These are phyloP conservation scores for Rhagologus leucostigma DNA, from an alignment of 2,113 vertebrate species.

Conservation along the genomic window DNA sequence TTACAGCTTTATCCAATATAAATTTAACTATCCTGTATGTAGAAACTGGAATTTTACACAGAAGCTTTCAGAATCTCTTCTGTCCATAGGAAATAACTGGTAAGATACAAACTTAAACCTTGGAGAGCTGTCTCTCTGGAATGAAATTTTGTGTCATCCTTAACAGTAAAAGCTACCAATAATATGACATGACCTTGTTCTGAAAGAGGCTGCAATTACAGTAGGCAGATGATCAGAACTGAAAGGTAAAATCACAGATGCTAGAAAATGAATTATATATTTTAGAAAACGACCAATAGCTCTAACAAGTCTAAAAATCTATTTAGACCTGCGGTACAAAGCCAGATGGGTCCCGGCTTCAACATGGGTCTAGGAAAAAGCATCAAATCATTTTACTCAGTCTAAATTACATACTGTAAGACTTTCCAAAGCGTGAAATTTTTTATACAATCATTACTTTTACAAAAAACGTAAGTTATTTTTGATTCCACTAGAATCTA, in stretches of 20 bases:
- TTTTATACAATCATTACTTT: background rate
- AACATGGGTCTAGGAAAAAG: background rate
- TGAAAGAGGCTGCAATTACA: background rate
- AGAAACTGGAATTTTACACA: background rate
- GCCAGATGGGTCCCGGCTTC: background rate
- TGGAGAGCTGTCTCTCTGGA: background rate
- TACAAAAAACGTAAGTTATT: background rate
- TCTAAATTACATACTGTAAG: background rate
- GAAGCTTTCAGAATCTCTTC: background rate
- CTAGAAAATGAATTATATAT: background rate
- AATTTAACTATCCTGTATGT: background rate
- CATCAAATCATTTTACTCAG: background rate
- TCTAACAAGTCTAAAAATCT: background rate
- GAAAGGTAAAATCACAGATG: background rate
- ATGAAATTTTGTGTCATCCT: background rate
- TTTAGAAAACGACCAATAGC: background rate
- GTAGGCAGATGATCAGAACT: background rate
- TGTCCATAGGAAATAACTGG: background rate
- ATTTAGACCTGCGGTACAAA: background rate
- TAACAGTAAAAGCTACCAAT: background rate
- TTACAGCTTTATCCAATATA: background rate
- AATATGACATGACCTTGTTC: background rate
- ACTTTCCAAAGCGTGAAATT: background rate
- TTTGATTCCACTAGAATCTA: background rate
- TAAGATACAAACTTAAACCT: background rate